Base-by-base conservation (phyloP, 2,113 vertebrate species). In the Oryctolagus cuniculus region DNA sequence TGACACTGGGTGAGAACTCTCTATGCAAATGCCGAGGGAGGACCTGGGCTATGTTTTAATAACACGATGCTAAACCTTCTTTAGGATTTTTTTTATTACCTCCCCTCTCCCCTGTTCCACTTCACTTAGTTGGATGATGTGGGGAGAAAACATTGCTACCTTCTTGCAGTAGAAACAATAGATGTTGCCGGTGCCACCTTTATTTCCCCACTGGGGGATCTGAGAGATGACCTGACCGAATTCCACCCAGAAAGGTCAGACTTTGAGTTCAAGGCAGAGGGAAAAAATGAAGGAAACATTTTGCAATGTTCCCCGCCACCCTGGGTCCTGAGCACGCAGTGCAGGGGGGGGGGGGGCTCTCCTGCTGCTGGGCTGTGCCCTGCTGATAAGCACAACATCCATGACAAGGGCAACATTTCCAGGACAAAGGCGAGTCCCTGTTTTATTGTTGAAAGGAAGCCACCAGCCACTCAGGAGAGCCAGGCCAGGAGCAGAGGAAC, bases 391-490 rank as follows among this genome's bases (percentile, higher is more conserved):
- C 94, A 94, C 90, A 89, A 91, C 55, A 3, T 4, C 44, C 91
- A 92, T 82, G 92, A 90, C 95, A 94, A 94, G 91, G 12, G 84
- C 92, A 94, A 95, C 89, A 94, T 93, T 97, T 94, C 94, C 93
- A 96, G 94, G 95, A 96, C 95, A 97, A 96, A 97, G 96, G 96
- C 97, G 96, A 95, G 85, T 92, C 96, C 95, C 94, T 66, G 91
- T 77, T 92, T 92, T 91, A 95, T 95, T 97, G 96, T 97, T 94
- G 64, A 85, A 94, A 95, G 94, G 94, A 97, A 97, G 55, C 77
- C 90, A 84, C 21, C 4, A 5, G 90, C 89, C 75, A 82, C 66
- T 73, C 64, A 2, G 70, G 94, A 92, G 89, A 89, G 90, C 21
- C 2, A 16, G 69, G 70, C 16, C 75, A 89, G 24, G 58, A 86